These are phyloP conservation scores for Cephus pulcher DNA, from an alignment of 2,888 invertebrate species.

Conservation along the genomic window DNA sequence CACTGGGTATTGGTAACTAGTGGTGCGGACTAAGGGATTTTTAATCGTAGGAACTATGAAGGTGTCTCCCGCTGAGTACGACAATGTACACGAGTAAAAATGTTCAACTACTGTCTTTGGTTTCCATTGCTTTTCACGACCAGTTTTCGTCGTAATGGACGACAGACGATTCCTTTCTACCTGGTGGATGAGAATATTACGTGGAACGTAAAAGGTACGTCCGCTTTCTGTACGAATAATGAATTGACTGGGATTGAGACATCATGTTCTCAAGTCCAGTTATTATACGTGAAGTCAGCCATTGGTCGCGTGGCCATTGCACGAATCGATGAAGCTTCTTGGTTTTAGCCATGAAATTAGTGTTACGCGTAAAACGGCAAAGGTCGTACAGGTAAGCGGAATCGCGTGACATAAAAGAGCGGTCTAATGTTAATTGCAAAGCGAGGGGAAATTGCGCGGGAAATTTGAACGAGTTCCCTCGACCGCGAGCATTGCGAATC, in stretches of 20 bases:
- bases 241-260: neutral
- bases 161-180: neutral
- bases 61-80: neutral
- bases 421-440: neutral
- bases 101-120: neutral
- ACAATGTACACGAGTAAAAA: neutral
- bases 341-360: neutral
- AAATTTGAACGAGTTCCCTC: neutral
- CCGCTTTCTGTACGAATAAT: neutral
- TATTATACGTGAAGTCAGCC: neutral
- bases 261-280: neutral
- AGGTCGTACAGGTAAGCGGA: neutral
- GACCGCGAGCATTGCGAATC: neutral
- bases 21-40: neutral
- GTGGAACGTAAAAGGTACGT: neutral
- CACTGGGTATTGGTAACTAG: neutral
- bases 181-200: neutral
- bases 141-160: neutral
- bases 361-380: neutral
- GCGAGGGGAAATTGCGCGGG: neutral
- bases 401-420: neutral
- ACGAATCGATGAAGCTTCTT: neutral
- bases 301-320: neutral
- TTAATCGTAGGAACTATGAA: neutral
- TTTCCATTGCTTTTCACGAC: neutral